A percentile compares a stretch with the other conserved stretches of the same genome.
Evolutionary conservation across 2,113 vertebrate genomes (phyloP).

Genomic region (Daphoenositta chrysoptera): DNA sequence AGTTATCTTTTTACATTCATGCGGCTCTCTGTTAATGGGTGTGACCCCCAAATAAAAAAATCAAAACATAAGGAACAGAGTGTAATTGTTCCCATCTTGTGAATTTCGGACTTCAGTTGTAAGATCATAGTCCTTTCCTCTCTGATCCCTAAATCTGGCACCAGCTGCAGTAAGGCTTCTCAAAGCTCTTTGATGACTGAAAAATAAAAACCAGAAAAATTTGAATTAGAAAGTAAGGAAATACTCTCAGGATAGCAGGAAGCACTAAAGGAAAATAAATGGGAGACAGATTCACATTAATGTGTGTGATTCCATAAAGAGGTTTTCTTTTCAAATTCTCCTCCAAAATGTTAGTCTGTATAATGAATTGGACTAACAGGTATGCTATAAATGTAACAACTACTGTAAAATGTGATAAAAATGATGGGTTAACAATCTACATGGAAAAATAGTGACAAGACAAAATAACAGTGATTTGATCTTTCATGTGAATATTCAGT

Average conservation of each 20-base stretch:
- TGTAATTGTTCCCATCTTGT: neutral
- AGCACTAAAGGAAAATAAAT: neutral
- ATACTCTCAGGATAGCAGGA: neutral
- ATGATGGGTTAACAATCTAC: constrained; percentile 70
- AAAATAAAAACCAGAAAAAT: neutral
- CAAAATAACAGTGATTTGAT: constrained; percentile 68
- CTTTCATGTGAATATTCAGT: constrained; percentile 62
- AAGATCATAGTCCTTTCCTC: neutral
- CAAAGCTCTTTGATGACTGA: neutral
- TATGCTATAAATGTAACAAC: constrained; percentile 43
- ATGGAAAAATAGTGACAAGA: constrained; percentile 54
- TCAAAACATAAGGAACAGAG: neutral
- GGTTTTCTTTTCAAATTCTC: neutral
- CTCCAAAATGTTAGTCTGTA: neutral
- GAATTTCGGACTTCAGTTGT: neutral
- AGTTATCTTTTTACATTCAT: neutral
- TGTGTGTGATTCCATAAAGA: neutral
- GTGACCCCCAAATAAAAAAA: neutral
- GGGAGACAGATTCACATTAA: neutral
- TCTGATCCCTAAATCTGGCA: neutral
- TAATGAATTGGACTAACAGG: constrained; percentile 22
- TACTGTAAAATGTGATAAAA: constrained; percentile 50
- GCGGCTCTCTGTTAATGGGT: neutral
- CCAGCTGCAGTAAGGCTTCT: neutral
- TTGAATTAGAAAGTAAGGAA: neutral